phyloP scores from a whole-genome alignment of 2,888 invertebrate species.

The Cerceris ruficornis region DNA sequence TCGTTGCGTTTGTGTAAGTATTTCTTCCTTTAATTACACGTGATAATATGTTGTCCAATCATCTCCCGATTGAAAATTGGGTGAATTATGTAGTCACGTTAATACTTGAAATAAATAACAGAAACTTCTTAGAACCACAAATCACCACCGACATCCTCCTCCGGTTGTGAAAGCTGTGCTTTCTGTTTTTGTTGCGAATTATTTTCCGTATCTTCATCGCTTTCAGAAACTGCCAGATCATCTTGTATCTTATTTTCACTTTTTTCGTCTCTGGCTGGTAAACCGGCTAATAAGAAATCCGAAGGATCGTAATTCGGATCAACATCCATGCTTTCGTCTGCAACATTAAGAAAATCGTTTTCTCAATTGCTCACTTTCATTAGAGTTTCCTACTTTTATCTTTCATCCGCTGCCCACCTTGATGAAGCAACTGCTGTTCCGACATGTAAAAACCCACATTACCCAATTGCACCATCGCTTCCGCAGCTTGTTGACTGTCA shows the following conservation, averaged over 20 bases:
- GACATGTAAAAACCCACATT: constrained; percentile 86
- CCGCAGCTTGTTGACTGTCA: constrained; percentile 87
- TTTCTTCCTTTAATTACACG: constrained; percentile 15
- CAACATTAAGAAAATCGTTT: constrained; percentile 9
- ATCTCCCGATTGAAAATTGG: constrained; percentile 30
- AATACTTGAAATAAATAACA: constrained; percentile 18
- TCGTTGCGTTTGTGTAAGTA: constrained; percentile 40
- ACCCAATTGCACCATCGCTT: constrained; percentile 89
- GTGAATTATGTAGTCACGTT: constrained; percentile 28
- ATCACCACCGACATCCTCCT: constrained; percentile 84
- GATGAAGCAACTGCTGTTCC: constrained; percentile 78
- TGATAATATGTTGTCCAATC: constrained; percentile 20
- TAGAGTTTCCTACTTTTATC: neutral
- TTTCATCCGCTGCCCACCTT: constrained; percentile 69
- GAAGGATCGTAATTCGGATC: constrained; percentile 94
- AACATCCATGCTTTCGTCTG: constrained; percentile 89
- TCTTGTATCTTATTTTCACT: constrained; percentile 86
- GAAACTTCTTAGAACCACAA: constrained; percentile 84
- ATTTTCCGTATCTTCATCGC: constrained; percentile 85
- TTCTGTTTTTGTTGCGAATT: constrained; percentile 66
- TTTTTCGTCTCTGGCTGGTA: constrained; percentile 80
- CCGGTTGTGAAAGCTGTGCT: constrained; percentile 71
- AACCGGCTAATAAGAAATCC: constrained; percentile 88
- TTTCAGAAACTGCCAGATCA: constrained; percentile 90
- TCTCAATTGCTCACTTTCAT: neutral